Base-by-base conservation (phyloP, 2,888 invertebrate genomes). In the Drosophila eohydei region DNA sequence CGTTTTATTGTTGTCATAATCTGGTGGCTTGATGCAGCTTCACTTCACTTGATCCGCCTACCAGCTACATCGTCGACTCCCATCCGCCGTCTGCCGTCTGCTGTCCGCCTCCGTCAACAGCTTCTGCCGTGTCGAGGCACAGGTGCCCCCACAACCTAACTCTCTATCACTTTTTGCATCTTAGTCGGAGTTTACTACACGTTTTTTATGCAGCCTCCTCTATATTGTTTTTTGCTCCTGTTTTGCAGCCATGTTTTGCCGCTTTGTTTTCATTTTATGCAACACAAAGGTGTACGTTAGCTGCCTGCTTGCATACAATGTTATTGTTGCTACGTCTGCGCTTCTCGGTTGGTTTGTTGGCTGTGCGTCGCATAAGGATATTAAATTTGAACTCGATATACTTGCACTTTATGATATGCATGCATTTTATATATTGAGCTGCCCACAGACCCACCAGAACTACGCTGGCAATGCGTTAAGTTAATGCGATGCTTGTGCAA, bases 1-100 rank as follows among this genome's bases (percentile, higher is more conserved):
- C 74, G 72, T 65, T 80, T 81, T 84, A 84, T 83, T 80, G 74
- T 83, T 80, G 78, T 76, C 81, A 85, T 83, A 78, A 80, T 85
- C 76, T 74, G 83, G 73, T 76, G 68, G 76, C 76, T 74, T 78
- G 62, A 74, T 85, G 80, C 71, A 73, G 54, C 50, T 69, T 54
- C 28, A 51, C 38, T 43, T 52, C 36, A 40, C 26, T 69, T 71
- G 30, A 32, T 12, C 44, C 63, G 44, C 36, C 43, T 59, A 9
- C 32, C 50, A 32, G 2, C n/a, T 16, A 38, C 38, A 38, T 14
- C 34, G 34, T 8, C 8, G 34, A 7, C 34, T 34, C 7, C 34
- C 34, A 8, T 8, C 8, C 8, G 34, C 30, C 34, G 30, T 34
- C 34, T 9, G 7, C 7, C 4, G 34, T 34, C 34, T 34, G 11